Base-by-base conservation (phyloP, 2,888 invertebrate species). In the Tipula helvola region DNA sequence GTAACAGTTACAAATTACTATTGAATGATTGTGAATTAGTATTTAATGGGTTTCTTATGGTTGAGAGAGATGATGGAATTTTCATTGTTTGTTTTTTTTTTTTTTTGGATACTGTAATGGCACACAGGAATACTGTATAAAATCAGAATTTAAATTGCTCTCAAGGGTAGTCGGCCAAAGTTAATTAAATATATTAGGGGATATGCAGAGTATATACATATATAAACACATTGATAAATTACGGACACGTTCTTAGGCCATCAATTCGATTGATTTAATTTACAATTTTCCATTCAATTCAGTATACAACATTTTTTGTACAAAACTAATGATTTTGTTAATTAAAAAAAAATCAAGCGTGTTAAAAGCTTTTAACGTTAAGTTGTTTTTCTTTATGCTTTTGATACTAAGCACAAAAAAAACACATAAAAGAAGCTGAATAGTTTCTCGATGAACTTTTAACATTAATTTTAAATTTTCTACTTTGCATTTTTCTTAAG, bases 41-140 rank as follows among this genome's bases (percentile, higher is more conserved):
- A 71, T 71, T 71, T 71, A 71, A 71, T 71, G 71, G 71, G 71
- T 71, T 71, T 71, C 71, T 71, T 71, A 71, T 71, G 71, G 71
- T 71, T 71, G 71, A 71, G 2, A 5, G 71, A 10, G 18, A 71
- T 71, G 71, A 71, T 71, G 71, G 71, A 71, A 71, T 71, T 71
- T 71, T 71, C 28, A 71, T 71, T 71, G 71, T 71, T 71, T n/a
- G n/a, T n/a, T n/a, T n/a, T n/a, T n/a, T n/a, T n/a, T n/a, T n/a
- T n/a, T n/a, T n/a, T 71, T 71, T 12, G 18, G 10, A 28, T 71
- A 12, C 28, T 71, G 71, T 10, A 71, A 18, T 71, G 71, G 28
- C 71, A 5, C 28, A 18, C 28, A 8, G 28, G 28, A 28, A 28
- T 0, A 71, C 28, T 71, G 28, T 71, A 71, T 71, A 57, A 12